Evolutionary conservation across 2,888 invertebrate species (phyloP).

Genomic region (Mimachlamys varia): DNA sequence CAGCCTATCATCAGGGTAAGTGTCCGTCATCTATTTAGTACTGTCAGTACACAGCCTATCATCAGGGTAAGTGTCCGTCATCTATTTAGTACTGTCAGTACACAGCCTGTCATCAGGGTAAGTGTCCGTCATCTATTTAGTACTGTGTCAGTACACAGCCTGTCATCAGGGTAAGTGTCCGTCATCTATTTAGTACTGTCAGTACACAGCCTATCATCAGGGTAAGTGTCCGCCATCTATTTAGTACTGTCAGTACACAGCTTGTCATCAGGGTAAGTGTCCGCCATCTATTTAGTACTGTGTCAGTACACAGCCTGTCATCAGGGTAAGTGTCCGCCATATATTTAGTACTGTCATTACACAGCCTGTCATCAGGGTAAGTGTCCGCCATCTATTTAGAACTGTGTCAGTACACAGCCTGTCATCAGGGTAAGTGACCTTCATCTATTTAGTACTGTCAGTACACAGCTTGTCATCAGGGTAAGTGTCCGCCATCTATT

Average conservation of each 20-base stretch:
- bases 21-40: no score
- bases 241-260: constrained; percentile 48
- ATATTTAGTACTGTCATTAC: constrained; percentile 45
- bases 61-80: constrained; percentile 48
- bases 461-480: constrained; percentile 53
- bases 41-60: constrained; percentile 55
- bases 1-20: constrained; percentile 56
- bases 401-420: constrained; percentile 52
- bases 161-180: constrained; percentile 53
- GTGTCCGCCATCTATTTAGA: not conserved
- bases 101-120: constrained; percentile 55
- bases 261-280: constrained; percentile 54
- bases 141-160: constrained; percentile 49
- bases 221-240: constrained; percentile 44
- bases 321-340: constrained; percentile 46
- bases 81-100: constrained; percentile 46
- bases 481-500: constrained; percentile 39
- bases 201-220: constrained; percentile 52
- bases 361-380: constrained; percentile 56
- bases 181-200: constrained; percentile 39
- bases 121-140: not conserved
- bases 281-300: no score
- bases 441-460: constrained; percentile 43
- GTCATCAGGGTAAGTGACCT: constrained; percentile 51
- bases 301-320: constrained; percentile 55